Base-by-base conservation (phyloP, 2,113 vertebrate species). In the Rattus rattus region DNA sequence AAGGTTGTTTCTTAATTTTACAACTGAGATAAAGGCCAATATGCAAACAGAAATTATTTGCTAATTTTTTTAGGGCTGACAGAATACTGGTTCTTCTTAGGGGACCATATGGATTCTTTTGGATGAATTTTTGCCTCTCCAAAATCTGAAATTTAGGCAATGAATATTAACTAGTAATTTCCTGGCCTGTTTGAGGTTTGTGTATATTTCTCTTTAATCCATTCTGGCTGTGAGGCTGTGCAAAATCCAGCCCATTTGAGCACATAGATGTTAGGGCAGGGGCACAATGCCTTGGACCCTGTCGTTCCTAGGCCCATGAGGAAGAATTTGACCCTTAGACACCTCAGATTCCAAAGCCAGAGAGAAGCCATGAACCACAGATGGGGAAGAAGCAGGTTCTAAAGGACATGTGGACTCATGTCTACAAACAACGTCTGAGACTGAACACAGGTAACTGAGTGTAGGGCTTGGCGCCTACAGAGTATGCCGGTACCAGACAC, bases 1-100 rank as follows among this genome's bases (percentile, higher is more conserved):
- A 89, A 94, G 36, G 63, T 22, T 56, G n/a, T 52, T 92, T 94
- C 96, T 54, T 69, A 91, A 79, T 76, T 88, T 96, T 73, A 63
- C 49, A 54, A 76, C 1, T 24, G 59, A 43, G n/a, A 24, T 67
- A 79, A 70, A 95, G 59, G 69, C 47, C 26, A 39, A 79, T 22
- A 84, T 28, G 65, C 76, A 90, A 30, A 85, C 30, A 91, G 65
- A 70, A 94, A 20, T 88, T 90, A 19, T 90, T 89, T 86, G 63
- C 67, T 33, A 49, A 87, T 75, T 77, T 73, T 43, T 95, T 88
- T 63, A n/a, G 76, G 39, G 10, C 73, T 91, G 39, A 80, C 90
- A 77, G 59, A 92, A 61, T 76, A 11, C 30, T 90, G 67, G 63
- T 63, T 85, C 61, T 77, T 67, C 67, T 43, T 10, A 20, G 72